Evolutionary conservation across 2,888 invertebrate genomes (phyloP), one percentile per base, ranked within the genome.

Genomic region (Cepaea hortensis): DNA sequence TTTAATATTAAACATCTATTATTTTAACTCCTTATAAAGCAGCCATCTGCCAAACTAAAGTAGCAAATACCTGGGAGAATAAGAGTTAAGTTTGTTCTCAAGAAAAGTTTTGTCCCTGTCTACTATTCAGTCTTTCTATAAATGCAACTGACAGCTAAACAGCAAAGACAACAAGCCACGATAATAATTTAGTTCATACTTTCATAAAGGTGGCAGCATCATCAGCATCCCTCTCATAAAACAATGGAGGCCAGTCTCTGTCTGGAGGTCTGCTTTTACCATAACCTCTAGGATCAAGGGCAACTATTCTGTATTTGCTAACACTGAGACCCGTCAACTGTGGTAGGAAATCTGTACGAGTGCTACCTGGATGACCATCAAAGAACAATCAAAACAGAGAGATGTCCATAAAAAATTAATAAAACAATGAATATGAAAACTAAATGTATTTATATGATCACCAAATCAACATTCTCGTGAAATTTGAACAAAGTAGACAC

Each of bases 271-370:
- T 95, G 88, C 97, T 97, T 88, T 96, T 96, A 0, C 98, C 98
- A 95, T 97, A 98, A 0, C 98, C 98, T 0, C 97, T 97, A 0
- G 98, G 97, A 94, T 98, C 96, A 92, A 94, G 93, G 15, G 92
- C 92, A 73, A 94, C 90, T 62, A 94, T 46, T 0, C 93, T 94
- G 88, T 93, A 93, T 48, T 92, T 89, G 61, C 91, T 89, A 88
- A 94, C 94, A 92, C 96, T 95, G 65, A 97, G 94, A 91, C 91
- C 95, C 82, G 90, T 94, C 87, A 93, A 91, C 90, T 92, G 96
- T 0, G 97, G 96, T 89, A 96, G 96, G 92, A 97, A 98, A 94
- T 98, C 97, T 0, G 97, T 97, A 96, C 96, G 97, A 84, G 96
- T 96, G 0, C 97, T 96, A 1, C 98, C 96, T 95, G 87, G 11